Percentiles rank a stretch among this genome's conserved stretches.
These are phyloP conservation scores for Polylopha cassiicola DNA, from an alignment of 2,888 invertebrate genomes.

Conservation along the genomic window DNA sequence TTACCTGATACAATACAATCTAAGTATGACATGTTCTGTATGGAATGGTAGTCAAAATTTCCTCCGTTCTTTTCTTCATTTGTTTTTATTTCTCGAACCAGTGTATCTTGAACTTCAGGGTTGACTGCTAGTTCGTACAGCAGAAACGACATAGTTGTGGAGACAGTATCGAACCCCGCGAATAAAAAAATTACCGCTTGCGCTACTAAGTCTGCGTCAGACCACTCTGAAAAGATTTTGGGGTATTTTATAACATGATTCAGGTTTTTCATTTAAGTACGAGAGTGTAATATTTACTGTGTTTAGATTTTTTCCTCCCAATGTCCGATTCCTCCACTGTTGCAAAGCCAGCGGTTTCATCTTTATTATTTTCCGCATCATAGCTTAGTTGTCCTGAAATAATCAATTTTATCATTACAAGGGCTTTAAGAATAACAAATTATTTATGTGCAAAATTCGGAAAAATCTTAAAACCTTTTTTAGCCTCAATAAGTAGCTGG, in stretches of 20 bases:
- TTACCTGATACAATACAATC: constrained; percentile 70
- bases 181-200: constrained; percentile 49
- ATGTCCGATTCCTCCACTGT: constrained; percentile 34
- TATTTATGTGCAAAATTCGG: too few relatives aligned
- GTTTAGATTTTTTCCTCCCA: constrained; percentile 24
- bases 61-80: constrained; percentile 42
- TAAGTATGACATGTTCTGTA: constrained; percentile 48
- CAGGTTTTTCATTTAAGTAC: too few relatives aligned
- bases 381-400: constrained; percentile 23
- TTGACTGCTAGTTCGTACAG: constrained; percentile 47
- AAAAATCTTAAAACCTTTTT: constrained; percentile 46
- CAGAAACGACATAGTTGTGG: constrained; percentile 41
- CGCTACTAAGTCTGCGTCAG: constrained; percentile 40
- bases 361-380: constrained; percentile 16
- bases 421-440: constrained; percentile 15
- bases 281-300: too few relatives aligned
- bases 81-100: constrained; percentile 45
- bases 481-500: constrained; percentile 62
- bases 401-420: not conserved
- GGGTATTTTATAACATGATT: too few relatives aligned
- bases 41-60: constrained; percentile 60
- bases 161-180: constrained; percentile 48
- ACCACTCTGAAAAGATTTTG: constrained; percentile 25
- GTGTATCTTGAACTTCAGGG: constrained; percentile 44
- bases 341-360: constrained; percentile 33